phyloP scores from a whole-genome alignment of 37 sponge, comb jelly and placozoan genomes.

The Chondrosia reniformis region DNA sequence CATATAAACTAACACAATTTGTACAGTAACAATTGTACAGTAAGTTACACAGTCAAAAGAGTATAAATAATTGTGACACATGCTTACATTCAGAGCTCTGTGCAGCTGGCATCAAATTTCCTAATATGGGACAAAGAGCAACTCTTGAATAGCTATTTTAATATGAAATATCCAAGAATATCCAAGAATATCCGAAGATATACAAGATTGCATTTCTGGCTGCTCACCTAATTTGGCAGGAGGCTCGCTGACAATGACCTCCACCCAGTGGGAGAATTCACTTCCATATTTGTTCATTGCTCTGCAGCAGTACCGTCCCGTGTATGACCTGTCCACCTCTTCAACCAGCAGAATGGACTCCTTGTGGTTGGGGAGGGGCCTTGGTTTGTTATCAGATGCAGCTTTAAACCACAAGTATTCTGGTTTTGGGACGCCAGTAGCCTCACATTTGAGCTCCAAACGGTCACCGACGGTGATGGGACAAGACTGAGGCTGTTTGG shows the following conservation, averaged over 20 bases:
- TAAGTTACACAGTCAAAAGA: too few relatives aligned
- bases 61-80: too few relatives aligned
- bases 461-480: conserved; percentile 42
- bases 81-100: too few relatives aligned
- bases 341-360: not conserved
- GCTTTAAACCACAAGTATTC: conserved; percentile 75
- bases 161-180: too few relatives aligned
- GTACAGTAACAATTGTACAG: too few relatives aligned
- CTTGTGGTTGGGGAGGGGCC: conserved; percentile 49
- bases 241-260: conserved; percentile 58
- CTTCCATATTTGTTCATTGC: conserved; percentile 55
- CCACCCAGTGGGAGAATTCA: conserved; percentile 71
- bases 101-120: too few relatives aligned
- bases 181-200: too few relatives aligned
- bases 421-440: conserved; percentile 70
- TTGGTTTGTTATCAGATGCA: not conserved
- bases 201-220: too few relatives aligned
- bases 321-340: conserved; percentile 13
- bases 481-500: conserved; percentile 52
- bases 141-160: too few relatives aligned
- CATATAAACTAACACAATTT: too few relatives aligned
- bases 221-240: too few relatives aligned
- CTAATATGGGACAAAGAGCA: too few relatives aligned
- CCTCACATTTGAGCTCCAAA: conserved; percentile 57
- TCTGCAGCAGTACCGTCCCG: conserved; percentile 74